phyloP scores from a whole-genome alignment of 2,888 invertebrate genomes.

The Sminthurides aquaticus region DNA sequence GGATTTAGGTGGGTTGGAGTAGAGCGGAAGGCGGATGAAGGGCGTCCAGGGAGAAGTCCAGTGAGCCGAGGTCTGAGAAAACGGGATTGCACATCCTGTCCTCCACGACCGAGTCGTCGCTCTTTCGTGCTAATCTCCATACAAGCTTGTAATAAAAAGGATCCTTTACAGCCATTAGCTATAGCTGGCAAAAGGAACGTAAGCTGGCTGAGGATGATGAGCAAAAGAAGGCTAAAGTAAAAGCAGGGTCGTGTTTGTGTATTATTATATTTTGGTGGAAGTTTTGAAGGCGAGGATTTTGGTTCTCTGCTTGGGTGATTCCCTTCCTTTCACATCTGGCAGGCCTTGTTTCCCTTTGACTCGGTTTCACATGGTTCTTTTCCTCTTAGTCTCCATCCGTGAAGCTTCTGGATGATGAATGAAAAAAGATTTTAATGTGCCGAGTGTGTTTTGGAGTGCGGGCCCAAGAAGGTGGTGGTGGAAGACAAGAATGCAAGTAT shows the following conservation, averaged over 20 bases:
- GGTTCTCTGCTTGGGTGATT: constrained; percentile 29
- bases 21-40: no score
- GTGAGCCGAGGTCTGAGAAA: not conserved
- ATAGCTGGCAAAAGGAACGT: not conserved
- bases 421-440: not conserved
- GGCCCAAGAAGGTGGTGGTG: not conserved
- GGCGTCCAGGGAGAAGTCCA: no score
- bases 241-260: no score
- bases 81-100: not conserved
- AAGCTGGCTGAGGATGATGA: not conserved
- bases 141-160: not conserved
- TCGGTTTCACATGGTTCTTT: constrained; percentile 20
- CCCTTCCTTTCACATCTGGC: constrained; percentile 33
- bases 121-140: not conserved
- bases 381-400: not conserved
- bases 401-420: not conserved
- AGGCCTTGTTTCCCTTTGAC: constrained; percentile 27
- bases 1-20: no score
- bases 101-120: not conserved
- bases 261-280: not conserved
- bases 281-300: constrained; percentile 20
- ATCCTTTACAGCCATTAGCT: not conserved
- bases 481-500: not conserved
- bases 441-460: not conserved
- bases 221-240: no score